Evolutionary conservation across 2,888 invertebrate genomes (phyloP).

Genomic region (Ormyrus rosae): DNA sequence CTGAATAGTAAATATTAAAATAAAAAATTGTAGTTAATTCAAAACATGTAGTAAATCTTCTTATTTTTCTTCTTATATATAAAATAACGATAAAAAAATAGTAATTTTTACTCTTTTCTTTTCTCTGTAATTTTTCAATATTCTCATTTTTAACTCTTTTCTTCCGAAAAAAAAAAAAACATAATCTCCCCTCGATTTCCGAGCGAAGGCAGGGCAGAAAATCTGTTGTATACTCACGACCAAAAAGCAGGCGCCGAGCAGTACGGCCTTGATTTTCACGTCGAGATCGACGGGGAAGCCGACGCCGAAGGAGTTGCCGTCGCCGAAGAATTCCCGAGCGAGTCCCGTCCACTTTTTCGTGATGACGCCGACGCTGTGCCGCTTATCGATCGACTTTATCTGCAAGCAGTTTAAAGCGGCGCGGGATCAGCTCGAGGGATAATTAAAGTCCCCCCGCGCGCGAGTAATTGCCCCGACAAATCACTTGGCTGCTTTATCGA

Average conservation of each 20-base stretch:
- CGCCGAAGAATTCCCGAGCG: constrained; percentile 88
- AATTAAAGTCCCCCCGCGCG: no score
- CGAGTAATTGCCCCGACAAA: neutral
- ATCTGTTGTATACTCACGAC: constrained; percentile 81
- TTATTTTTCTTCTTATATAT: no score
- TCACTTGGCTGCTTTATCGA: neutral
- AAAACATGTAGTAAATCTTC: no score
- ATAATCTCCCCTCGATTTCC: no score
- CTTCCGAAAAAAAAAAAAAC: no score
- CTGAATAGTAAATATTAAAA: no score
- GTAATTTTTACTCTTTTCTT: no score
- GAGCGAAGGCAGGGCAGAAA: neutral
- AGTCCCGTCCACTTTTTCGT: constrained; percentile 94
- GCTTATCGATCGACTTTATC: constrained; percentile 87
- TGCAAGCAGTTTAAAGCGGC: constrained; percentile 69
- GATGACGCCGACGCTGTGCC: constrained; percentile 88
- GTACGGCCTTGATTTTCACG: constrained; percentile 88
- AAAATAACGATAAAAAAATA: no score
- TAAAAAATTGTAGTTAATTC: no score
- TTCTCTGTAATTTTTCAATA: neutral
- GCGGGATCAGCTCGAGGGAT: neutral
- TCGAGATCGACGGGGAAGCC: constrained; percentile 94
- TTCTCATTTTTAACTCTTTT: neutral
- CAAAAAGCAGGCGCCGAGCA: constrained; percentile 87
- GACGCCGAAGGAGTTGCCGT: constrained; percentile 92